Base-by-base conservation (phyloP, 2,797 vertebrate species). In the Muscicapa comitata region DNA sequence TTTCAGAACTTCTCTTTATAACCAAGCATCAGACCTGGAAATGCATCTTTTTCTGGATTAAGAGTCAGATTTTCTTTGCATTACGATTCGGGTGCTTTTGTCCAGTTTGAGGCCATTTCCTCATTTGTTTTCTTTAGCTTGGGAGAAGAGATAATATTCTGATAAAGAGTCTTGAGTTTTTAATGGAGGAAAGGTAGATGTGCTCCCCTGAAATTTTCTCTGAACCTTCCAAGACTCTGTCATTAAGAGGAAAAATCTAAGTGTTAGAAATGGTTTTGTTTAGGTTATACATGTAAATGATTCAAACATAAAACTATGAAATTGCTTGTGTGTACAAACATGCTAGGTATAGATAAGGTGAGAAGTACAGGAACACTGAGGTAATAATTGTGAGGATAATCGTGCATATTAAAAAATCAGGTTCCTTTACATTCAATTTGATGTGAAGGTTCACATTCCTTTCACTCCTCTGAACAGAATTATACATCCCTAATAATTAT, bases 401-500 rank as follows among this genome's bases (percentile, higher is more conserved):
- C 43, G 38, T 29, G 50, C 40, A 37, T 75, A 70, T 87, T 90
- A 92, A 94, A 94, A 80, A 78, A 88, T 88, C 48, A 77, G 59
- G 14, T 87, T 91, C 38, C 53, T 93, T 94, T 93, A 82, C 57
- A 76, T 92, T 91, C 17, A 4, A 25, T 86, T 90, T 83, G 29
- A 65, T 92, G 43, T 48, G 80, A 95, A 90, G 66, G 62, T 61
- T 89, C 72, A 55, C 13, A 2, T 87, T 95, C 65, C 42, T 91
- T 89, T 86, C 72, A 65, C 50, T 95, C 17, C 31, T 94, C 71
- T 88, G 92, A 95, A 83, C 31, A 71, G 72, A 92, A 93, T 91
- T 87, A 95, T 48, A 72, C 61, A 45, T 91, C 62, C 84, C 57
- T 87, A 93, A 72, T 92, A 93, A 93, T 92, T 95, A 84, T 79